Percentiles rank a stretch among this genome's conserved stretches.
phyloP scores from a whole-genome alignment of 2,113 vertebrate species.

The Toxostoma redivivum region DNA sequence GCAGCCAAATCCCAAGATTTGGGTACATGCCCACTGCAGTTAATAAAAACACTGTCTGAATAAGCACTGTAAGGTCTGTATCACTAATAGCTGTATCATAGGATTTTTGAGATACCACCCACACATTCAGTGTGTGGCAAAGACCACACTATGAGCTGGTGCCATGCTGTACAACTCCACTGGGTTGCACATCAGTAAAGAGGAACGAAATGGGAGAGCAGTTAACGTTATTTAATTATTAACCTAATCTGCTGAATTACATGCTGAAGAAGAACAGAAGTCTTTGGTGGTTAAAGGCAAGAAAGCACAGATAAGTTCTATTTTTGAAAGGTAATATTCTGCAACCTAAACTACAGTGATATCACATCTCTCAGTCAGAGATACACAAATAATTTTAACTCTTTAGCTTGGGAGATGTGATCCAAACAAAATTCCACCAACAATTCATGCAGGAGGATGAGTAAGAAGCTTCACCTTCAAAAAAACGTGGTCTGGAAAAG shows the following conservation, averaged over 20 bases:
- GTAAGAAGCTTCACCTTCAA: neutral
- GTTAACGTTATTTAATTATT: neutral
- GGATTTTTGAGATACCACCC: neutral
- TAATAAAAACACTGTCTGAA: neutral
- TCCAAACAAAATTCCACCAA: neutral
- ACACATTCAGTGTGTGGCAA: neutral
- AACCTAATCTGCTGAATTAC: neutral
- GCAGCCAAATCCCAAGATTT: constrained; percentile 4
- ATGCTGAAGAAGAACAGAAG: neutral
- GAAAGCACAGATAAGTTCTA: neutral
- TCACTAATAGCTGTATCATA: neutral
- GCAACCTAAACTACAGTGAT: neutral
- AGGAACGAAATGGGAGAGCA: neutral
- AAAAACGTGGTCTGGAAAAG: neutral
- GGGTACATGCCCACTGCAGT: neutral
- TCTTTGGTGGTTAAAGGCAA: neutral
- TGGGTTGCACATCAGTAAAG: neutral
- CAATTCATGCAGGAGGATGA: neutral
- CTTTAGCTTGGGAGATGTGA: neutral
- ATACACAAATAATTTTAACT: neutral
- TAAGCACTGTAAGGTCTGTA: neutral
- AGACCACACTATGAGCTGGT: neutral
- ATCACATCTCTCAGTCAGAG: neutral
- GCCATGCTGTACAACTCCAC: neutral
- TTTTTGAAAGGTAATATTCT: neutral